Conservation (phyloP, 2,113 vertebrate genomes). For the Perca schrenkii region DNA sequence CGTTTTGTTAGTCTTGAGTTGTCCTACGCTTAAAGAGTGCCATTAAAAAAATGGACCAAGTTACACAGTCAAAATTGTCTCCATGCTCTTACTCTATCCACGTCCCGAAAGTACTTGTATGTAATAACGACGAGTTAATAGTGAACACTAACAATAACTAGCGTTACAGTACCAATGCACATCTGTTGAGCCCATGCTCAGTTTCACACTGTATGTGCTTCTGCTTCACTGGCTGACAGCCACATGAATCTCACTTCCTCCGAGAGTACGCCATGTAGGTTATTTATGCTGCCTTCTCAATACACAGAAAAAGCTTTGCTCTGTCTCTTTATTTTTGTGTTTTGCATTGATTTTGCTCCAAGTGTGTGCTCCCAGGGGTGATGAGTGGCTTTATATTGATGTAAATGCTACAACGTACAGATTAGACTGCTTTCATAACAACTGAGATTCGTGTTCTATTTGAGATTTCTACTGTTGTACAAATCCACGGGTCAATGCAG, state of each 20-base stretch:
- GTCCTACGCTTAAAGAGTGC: too few species aligned
- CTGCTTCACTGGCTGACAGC: constrained; percentile 38
- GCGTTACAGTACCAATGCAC: background rate
- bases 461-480: background rate
- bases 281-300: background rate
- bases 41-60: too few species aligned
- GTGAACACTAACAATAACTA: too few species aligned
- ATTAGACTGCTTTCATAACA: constrained; percentile 10
- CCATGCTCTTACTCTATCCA: too few species aligned
- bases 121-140: too few species aligned
- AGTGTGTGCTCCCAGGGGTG: background rate
- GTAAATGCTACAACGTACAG: background rate
- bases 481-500: background rate
- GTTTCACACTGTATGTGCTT: constrained; percentile 35
- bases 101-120: too few species aligned
- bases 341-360: constrained; percentile 7
- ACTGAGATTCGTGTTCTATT: background rate
- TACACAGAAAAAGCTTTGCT: background rate
- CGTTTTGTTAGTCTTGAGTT: too few species aligned
- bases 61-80: too few species aligned
- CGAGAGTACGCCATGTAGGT: background rate
- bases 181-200: constrained; percentile 40
- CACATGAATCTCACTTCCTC: constrained; percentile 27
- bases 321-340: background rate
- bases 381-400: constrained; percentile 2